Base-by-base conservation (phyloP, 2,888 invertebrate genomes). In the Syritta pipiens region DNA sequence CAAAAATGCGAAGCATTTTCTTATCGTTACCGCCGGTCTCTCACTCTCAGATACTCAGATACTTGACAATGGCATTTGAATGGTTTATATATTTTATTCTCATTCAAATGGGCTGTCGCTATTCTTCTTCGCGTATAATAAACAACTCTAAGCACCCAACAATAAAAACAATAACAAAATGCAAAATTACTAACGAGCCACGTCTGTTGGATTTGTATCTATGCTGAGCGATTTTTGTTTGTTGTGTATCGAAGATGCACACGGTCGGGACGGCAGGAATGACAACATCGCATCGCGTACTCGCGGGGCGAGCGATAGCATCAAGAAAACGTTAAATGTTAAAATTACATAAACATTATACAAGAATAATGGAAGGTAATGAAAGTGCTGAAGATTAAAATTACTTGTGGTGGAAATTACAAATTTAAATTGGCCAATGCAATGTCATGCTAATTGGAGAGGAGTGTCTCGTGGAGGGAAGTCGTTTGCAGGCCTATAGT, bases 61-160 rank as follows among this genome's bases (percentile, higher is more conserved):
- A 28, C 60, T 40, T 48, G 46, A 48, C 71, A 77, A 63, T 51
- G 53, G 37, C 65, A 53, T 53, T 77, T 48, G 32, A 71, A 63
- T 46, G 42, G 59, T 46, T 53, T 53, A 55, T 37, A 42, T 44
- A 28, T 51, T 40, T 57, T 5, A 32, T 48, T 77, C 71, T 65
- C 53, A 71, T 77, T 77, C 65, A 77, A 77, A 77, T 72, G 26
- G 17, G n/a, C 10, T 44, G 48, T 49, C 32, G 32, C 24, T 53
- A 37, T 75, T 68, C 59, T 30, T 30, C 24, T 51, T 24, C 9
- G n/a, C 24, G 22, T 20, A 32, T 37, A 77, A 59, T 30, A 65
- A 65, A 72, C 28, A 65, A 57, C 42, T 65, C 55, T 30, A 59
- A 46, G 19, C 28, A 57, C 19, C 12, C 12, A 51, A 22, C 14